Evolutionary conservation across 1,140 invertebrate species (phyloP), one percentile per base, ranked within the genome.

Genomic region (Scaptodrosophila lebanonensis): DNA sequence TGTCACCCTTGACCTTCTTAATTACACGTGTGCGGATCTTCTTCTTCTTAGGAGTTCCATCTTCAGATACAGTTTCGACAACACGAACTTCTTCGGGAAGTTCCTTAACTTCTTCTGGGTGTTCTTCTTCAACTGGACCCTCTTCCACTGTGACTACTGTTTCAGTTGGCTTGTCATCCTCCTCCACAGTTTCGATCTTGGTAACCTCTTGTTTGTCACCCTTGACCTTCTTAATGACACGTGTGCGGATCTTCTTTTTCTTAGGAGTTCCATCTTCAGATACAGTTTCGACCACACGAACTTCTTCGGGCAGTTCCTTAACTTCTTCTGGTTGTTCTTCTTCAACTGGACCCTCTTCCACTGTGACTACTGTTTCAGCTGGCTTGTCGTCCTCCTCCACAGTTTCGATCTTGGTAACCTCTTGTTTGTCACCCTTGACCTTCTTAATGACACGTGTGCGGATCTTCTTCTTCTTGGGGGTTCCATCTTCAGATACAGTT

Each of bases 131-230:
- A 20, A 43, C 15, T 7, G 59, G 38, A 7, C 13, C 29, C 30
- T 72, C 67, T 53, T 83, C 66, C 0, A 69, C 16, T 15, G 53
- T 70, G 4, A 83, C 68, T 27, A 66, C 77, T 11, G 71, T 86
- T 45, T 85, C 62, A 18, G 85, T 73, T 30, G 72, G 20, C 53
- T 86, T 69, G 16, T 76, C 85, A 39, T 87, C 75, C 65, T 88
- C 84, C 70, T 88, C 84, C 9, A 87, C 64, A 1, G 85, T 87
- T 8, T 87, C 76, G 36, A 87, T 84, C 45, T 83, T 69, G n/a
- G 68, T 86, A n/a, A 84, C 64, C 59, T 84, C 67, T 68, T 88
- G 70, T 18, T 77, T 72, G 1, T 65, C 61, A 12, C 75, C 83
- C 13, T 69, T 82, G 27, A 75, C 66, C 52, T 73, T 86, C 51